A percentile compares a stretch with the other conserved stretches of the same genome.
Evolutionary conservation across 2,113 vertebrate species (phyloP).

Genomic region (Helogale parvula): DNA sequence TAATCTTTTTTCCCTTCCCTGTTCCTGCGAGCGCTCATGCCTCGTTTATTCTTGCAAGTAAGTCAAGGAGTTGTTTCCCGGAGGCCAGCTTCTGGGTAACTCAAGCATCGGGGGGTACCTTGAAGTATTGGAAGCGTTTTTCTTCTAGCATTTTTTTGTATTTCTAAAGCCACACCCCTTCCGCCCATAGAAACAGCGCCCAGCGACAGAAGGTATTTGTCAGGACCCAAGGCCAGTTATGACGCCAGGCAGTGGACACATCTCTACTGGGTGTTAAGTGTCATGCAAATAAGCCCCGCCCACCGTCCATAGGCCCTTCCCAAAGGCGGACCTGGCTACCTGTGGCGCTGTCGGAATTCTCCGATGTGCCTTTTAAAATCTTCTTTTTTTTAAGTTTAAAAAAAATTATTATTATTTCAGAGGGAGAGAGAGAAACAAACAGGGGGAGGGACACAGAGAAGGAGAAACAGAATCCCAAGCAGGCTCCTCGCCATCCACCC

Average conservation of each 20-base stretch:
- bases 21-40: accelerated
- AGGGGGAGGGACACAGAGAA: no score
- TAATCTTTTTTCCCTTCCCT: background rate
- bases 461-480: no score
- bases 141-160: background rate
- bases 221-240: background rate
- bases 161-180: background rate
- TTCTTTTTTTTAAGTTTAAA: no score
- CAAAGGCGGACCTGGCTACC: background rate
- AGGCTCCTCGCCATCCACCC: no score
- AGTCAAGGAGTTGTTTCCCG: background rate
- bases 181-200: background rate
- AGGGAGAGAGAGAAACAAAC: no score
- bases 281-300: background rate
- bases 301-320: background rate
- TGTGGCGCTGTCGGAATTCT: background rate
- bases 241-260: accelerated
- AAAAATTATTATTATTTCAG: no score
- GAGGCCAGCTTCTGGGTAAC: background rate
- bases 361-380: background rate
- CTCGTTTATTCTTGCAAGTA: background rate
- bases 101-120: background rate
- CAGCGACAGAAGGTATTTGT: background rate
- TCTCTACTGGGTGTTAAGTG: background rate
- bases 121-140: background rate